These are phyloP conservation scores for Seira sanloemensis DNA, from an alignment of 2,888 invertebrate genomes.

Conservation along the genomic window DNA sequence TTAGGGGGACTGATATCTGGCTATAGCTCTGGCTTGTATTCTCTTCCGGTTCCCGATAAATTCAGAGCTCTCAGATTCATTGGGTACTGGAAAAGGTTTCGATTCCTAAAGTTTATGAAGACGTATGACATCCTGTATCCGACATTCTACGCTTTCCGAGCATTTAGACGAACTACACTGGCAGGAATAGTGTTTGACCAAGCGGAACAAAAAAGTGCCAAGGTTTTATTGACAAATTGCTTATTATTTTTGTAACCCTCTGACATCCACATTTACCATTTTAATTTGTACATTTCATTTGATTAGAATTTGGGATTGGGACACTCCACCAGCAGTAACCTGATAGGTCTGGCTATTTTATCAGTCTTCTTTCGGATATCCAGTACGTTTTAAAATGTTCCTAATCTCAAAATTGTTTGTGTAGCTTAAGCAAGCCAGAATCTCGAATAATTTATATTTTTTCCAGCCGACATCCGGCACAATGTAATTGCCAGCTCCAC, in stretches of 20 bases:
- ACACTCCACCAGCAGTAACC: slow-evolving; percentile 5
- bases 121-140: neutral
- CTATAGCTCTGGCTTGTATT: slow-evolving; percentile 24
- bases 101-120: neutral
- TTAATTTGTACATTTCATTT: neutral
- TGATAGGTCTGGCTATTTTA: slow-evolving; percentile 7
- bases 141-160: slow-evolving; percentile 1
- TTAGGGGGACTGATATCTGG: slow-evolving; percentile 54
- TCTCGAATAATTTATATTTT: neutral
- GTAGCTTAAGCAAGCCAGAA: too few species aligned
- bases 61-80: neutral
- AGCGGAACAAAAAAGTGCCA: slow-evolving; percentile 22
- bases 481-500: neutral
- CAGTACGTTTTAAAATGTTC: slow-evolving; percentile 1
- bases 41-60: slow-evolving; percentile 6
- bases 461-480: neutral
- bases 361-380: slow-evolving; percentile 26
- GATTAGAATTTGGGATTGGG: slow-evolving; percentile 11
- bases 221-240: slow-evolving; percentile 5
- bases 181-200: slow-evolving; percentile 35
- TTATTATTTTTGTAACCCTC: neutral
- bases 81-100: neutral
- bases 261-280: neutral
- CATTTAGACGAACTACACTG: neutral
- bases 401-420: too few species aligned